Base-by-base conservation (phyloP, 2,888 invertebrate genomes). In the Copidosoma aretas region DNA sequence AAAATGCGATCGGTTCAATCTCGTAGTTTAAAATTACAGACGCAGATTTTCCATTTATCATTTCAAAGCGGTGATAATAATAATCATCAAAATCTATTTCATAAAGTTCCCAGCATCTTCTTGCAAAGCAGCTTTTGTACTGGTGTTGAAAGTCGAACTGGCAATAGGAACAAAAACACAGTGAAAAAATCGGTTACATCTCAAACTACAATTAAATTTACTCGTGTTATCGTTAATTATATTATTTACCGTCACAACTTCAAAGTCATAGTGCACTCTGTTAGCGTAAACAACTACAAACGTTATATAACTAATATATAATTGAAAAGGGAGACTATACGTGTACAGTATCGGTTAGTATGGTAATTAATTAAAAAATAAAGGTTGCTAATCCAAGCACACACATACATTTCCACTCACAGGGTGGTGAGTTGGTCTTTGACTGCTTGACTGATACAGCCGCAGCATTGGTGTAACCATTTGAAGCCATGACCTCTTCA, bases 361-460 rank as follows among this genome's bases (percentile, higher is more conserved):
- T 32, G 8, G 32, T 32, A 32, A 32, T n/a, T 72, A 75, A 74
- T 73, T 8, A 46, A 24, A 73, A 75, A 73, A 75, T 76, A 78
- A 79, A 78, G 76, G 73, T 79, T 73, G 77, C 81, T 79, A 81
- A 77, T 80, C 78, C 78, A 82, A 76, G 79, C 79, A 81, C 83
- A 83, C 83, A 83, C 83, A 82, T 84, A 84, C 83, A 83, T 75
- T 82, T 81, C 74, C 81, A 83, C 83, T 83, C 84, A 83, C 83
- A 83, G 76, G 84, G 83, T 80, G 82, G 80, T 79, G 83, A 82
- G 79, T 80, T 79, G 73, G 77, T 80, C 68, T 78, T 80, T 54
- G 76, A 72, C 73, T 79, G 77, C 73, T 77, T 76, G 69, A 75
- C 69, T 71, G 71, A 74, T 71, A 77, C 72, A 61, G 76, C 65